Evolutionary conservation across 2,888 invertebrate species (phyloP).

Genomic region (Scrobipalpa atriplicella): DNA sequence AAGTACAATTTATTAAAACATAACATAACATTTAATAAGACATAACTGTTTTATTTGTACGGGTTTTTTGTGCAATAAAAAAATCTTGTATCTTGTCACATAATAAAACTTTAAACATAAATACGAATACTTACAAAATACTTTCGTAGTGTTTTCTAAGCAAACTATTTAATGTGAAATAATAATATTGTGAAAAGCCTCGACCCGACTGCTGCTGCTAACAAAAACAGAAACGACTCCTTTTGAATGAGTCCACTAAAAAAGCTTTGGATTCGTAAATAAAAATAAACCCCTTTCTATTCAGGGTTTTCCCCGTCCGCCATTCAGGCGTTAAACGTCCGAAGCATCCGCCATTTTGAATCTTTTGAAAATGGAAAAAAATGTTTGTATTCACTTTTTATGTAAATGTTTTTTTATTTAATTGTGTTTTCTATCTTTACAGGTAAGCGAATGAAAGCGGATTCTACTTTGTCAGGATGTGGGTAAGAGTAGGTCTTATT

Average conservation of each 20-base stretch:
- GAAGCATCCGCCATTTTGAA: conserved; percentile 5
- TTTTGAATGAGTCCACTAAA: conserved; percentile 14
- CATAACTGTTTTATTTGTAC: too few relatives aligned
- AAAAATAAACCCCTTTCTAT: conserved; percentile 11
- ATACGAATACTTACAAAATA: too few relatives aligned
- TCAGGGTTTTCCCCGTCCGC: conserved; percentile 2
- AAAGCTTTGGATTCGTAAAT: conserved; percentile 19
- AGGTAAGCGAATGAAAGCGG: background rate
- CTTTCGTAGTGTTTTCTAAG: background rate
- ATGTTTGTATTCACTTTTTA: background rate
- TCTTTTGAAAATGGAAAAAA: background rate
- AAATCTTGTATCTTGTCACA: too few relatives aligned
- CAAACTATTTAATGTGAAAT: background rate
- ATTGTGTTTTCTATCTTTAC: conserved; percentile 2
- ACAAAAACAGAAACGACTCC: conserved; percentile 16
- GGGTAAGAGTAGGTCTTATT: background rate
- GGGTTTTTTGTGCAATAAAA: too few relatives aligned
- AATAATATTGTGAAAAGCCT: background rate
- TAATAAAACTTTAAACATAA: too few relatives aligned
- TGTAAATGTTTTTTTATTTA: background rate
- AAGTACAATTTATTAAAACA: too few relatives aligned
- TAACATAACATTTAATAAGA: too few relatives aligned
- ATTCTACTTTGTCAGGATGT: background rate
- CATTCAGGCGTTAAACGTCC: conserved; percentile 17
- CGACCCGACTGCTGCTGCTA: background rate